These are phyloP conservation scores for Tryphoninae sp. DNA, from an alignment of 2,888 invertebrate genomes.

Conservation along the genomic window DNA sequence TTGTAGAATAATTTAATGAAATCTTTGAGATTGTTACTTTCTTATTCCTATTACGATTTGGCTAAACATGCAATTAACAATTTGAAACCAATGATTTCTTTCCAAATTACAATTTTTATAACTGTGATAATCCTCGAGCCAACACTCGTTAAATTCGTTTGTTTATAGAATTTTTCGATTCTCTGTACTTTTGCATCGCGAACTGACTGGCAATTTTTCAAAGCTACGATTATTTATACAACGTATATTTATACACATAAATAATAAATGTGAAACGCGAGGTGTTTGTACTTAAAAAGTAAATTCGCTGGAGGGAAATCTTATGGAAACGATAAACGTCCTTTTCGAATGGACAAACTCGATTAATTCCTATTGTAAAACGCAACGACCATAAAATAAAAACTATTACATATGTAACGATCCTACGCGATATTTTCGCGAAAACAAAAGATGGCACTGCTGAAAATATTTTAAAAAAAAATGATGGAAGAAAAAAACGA, in stretches of 20 bases:
- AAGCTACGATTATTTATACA: conserved; percentile 6
- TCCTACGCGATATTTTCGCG: conserved; percentile 15
- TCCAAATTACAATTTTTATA: conserved; percentile 67
- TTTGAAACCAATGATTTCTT: conserved; percentile 31
- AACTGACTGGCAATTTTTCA: conserved; percentile 13
- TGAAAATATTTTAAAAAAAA: neutral
- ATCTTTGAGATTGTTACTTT: too few relatives aligned
- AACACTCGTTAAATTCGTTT: conserved; percentile 65
- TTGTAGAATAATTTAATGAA: too few relatives aligned
- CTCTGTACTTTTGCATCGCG: conserved; percentile 25
- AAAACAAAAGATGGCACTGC: neutral
- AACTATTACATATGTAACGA: neutral
- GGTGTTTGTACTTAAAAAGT: conserved; percentile 22
- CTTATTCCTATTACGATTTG: too few relatives aligned
- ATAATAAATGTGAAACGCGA: neutral
- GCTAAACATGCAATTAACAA: neutral
- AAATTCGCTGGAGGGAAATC: neutral
- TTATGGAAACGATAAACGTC: conserved; percentile 5
- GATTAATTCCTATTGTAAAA: conserved; percentile 38
- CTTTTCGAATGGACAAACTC: conserved; percentile 1
- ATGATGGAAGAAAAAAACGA: conserved; percentile 3
- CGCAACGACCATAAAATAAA: conserved; percentile 35
- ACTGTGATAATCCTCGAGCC: conserved; percentile 76
- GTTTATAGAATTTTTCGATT: conserved; percentile 27
- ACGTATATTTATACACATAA: neutral